Evolutionary conservation across 2,113 vertebrate genomes (phyloP).

Genomic region (Arenaria interpres): DNA sequence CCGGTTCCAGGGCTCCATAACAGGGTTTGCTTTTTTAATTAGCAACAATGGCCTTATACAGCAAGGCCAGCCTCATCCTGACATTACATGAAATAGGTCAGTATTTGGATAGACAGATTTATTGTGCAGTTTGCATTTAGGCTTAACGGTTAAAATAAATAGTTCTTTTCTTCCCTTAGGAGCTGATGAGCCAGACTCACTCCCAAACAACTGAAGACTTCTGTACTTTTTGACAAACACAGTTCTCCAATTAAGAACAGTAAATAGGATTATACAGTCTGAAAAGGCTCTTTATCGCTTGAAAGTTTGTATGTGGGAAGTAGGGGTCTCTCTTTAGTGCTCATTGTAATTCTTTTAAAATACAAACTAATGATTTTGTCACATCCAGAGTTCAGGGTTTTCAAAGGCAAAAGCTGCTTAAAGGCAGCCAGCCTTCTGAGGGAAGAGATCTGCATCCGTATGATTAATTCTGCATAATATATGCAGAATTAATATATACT

Average conservation of each 20-base stretch:
- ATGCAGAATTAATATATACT: slow-evolving; percentile 4
- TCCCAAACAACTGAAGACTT: slow-evolving; percentile 77
- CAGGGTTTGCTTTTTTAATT: slow-evolving; percentile 52
- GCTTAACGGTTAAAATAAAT: slow-evolving; percentile 78
- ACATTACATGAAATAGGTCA: slow-evolving; percentile 76
- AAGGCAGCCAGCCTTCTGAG: slow-evolving; percentile 14
- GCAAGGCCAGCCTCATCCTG: slow-evolving; percentile 65
- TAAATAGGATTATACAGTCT: slow-evolving; percentile 80
- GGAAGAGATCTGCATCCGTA: not conserved
- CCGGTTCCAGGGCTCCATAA: slow-evolving; percentile 39
- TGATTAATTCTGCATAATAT: slow-evolving; percentile 4
- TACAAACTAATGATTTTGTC: slow-evolving; percentile 52
- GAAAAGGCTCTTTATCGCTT: slow-evolving; percentile 78
- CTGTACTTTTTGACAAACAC: slow-evolving; percentile 78
- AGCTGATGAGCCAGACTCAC: slow-evolving; percentile 72
- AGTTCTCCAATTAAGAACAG: slow-evolving; percentile 76
- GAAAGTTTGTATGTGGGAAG: slow-evolving; percentile 74
- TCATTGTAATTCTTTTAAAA: slow-evolving; percentile 70
- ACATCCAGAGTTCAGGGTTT: slow-evolving; percentile 39
- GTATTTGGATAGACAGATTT: slow-evolving; percentile 76
- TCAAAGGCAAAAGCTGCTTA: slow-evolving; percentile 61
- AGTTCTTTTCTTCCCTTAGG: slow-evolving; percentile 75
- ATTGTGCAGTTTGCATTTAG: slow-evolving; percentile 74
- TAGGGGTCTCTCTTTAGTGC: slow-evolving; percentile 28
- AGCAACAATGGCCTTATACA: slow-evolving; percentile 69